Conservation (phyloP, 2,797 vertebrate species). For the Halcyon badia region DNA sequence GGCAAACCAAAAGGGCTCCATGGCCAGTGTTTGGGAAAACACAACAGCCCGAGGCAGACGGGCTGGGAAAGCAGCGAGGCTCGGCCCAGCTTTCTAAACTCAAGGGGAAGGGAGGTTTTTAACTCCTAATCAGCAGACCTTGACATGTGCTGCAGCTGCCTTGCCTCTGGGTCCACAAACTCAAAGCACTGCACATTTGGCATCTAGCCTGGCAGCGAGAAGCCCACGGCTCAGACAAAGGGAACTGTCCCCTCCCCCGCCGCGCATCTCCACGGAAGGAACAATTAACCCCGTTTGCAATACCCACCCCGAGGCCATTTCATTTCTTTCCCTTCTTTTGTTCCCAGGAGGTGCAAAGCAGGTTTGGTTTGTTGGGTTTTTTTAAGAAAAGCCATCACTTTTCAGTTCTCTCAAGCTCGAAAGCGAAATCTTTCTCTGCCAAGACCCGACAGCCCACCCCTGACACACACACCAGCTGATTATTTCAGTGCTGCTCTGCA, state of each 20-base stretch:
- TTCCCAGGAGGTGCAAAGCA: neutral
- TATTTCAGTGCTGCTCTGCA: neutral
- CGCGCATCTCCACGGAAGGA: neutral
- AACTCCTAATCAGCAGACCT: neutral
- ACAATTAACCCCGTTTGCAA: neutral
- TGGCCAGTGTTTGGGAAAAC: neutral
- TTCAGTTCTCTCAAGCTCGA: neutral
- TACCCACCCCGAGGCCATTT: neutral
- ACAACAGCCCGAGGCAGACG: neutral
- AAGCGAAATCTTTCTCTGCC: neutral
- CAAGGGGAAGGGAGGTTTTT: neutral
- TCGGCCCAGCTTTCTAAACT: neutral
- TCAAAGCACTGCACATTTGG: neutral
- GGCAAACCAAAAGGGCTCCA: neutral
- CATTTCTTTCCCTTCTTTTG: neutral
- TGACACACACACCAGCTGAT: neutral
- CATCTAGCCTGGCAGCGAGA: neutral
- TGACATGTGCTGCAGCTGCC: neutral
- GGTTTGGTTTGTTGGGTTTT: no score
- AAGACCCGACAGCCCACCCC: neutral
- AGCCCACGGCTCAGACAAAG: slow-evolving; percentile 28
- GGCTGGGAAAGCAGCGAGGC: neutral
- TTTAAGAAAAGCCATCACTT: neutral
- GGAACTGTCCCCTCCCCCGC: slow-evolving; percentile 43
- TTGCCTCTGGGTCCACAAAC: neutral